Evolutionary conservation across 1,140 invertebrate genomes (phyloP).

Genomic region (Psix sp.): DNA sequence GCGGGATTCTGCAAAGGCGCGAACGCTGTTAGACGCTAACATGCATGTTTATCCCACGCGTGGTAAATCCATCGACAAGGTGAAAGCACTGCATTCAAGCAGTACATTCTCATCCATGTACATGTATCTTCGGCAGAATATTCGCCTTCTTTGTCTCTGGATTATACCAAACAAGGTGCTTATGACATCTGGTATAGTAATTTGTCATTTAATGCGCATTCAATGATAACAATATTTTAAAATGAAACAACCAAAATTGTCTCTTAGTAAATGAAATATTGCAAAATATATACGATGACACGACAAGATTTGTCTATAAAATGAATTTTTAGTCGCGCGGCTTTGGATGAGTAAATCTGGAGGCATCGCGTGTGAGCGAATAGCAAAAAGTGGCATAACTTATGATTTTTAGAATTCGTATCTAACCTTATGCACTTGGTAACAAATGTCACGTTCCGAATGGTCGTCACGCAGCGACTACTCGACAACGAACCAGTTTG

Average conservation of each 20-base stretch:
- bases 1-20: slow-evolving; percentile 39
- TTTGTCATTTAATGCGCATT: slow-evolving; percentile 42
- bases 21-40: slow-evolving; percentile 42
- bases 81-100: slow-evolving; percentile 47
- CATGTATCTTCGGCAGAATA: slow-evolving; percentile 42
- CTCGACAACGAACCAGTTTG: slow-evolving; percentile 43
- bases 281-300: too few relatives aligned
- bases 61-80: slow-evolving; percentile 54
- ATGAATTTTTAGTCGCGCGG: too few relatives aligned
- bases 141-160: slow-evolving; percentile 36
- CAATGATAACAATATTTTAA: slow-evolving; percentile 25
- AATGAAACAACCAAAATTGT: too few relatives aligned
- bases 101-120: slow-evolving; percentile 41
- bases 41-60: slow-evolving; percentile 59
- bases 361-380: too few relatives aligned
- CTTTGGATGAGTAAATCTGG: background rate
- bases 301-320: too few relatives aligned
- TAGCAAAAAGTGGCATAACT: slow-evolving; percentile 20
- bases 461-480: slow-evolving; percentile 33
- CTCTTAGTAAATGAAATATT: too few relatives aligned
- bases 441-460: slow-evolving; percentile 43
- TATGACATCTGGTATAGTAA: slow-evolving; percentile 41
- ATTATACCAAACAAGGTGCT: slow-evolving; percentile 48
- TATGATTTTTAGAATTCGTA: slow-evolving; percentile 29
- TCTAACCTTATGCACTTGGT: slow-evolving; percentile 43